These are phyloP conservation scores for Acanthoscelides obtectus DNA, from an alignment of 2,888 invertebrate genomes.

Conservation along the genomic window DNA sequence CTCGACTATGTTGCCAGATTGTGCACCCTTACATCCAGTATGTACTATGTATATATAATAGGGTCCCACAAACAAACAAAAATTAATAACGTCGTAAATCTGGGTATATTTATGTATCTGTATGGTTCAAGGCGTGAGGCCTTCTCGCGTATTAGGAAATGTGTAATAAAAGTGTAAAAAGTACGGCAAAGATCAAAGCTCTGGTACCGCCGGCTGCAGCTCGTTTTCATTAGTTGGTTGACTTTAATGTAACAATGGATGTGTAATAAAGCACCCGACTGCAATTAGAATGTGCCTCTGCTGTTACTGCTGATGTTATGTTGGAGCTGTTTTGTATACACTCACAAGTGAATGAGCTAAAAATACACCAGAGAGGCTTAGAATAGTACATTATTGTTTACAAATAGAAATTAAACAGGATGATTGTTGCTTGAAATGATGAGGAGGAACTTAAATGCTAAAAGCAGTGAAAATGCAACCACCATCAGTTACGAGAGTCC, in stretches of 20 bases:
- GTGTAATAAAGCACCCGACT: neutral
- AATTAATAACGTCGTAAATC: conserved; percentile 23
- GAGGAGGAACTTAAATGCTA: too few species aligned
- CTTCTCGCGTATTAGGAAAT: neutral
- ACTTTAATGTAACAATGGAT: neutral
- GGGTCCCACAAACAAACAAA: conserved; percentile 15
- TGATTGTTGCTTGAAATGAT: neutral
- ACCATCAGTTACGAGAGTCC: too few species aligned
- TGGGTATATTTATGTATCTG: conserved; percentile 21
- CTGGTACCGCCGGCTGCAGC: neutral
- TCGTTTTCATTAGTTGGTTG: neutral
- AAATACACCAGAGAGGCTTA: neutral
- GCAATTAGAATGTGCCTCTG: neutral
- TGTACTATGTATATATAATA: neutral
- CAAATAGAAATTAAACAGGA: neutral
- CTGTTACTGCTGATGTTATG: neutral
- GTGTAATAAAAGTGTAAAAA: neutral
- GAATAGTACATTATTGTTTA: neutral
- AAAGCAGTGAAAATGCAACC: neutral
- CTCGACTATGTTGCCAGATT: neutral
- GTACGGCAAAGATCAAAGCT: neutral
- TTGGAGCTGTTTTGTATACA: neutral
- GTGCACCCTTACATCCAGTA: neutral
- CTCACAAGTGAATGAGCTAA: neutral
- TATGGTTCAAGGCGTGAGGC: neutral